phyloP scores from a whole-genome alignment of 2,888 invertebrate genomes.

The Sinotaia quadrata region DNA sequence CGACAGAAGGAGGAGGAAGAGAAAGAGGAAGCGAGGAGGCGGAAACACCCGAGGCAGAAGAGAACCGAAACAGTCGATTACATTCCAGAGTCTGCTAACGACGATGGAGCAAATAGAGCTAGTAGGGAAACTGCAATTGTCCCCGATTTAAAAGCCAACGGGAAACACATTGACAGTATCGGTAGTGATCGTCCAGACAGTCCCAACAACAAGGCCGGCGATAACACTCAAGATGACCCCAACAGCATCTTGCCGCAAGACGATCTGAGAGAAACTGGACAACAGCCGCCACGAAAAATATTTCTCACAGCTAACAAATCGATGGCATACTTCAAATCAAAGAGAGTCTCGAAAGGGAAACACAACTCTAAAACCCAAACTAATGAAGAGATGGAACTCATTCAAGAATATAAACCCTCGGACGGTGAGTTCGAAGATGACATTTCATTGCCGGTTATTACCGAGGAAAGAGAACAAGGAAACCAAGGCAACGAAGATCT shows the following conservation, averaged over 20 bases:
- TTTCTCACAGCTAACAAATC: conserved; percentile 9
- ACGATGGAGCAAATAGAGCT: not conserved
- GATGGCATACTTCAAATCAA: conserved; percentile 12
- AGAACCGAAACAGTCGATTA: not conserved
- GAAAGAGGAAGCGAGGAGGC: not conserved
- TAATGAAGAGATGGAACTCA: too few species aligned
- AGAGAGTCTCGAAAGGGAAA: too few species aligned
- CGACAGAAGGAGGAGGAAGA: conserved; percentile 30
- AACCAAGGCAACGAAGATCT: too few species aligned
- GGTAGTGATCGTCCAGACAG: conserved; percentile 3
- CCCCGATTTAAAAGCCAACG: not conserved
- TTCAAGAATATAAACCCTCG: too few species aligned
- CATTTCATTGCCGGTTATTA: conserved; percentile 14
- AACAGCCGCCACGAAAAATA: not conserved
- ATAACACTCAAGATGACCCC: not conserved
- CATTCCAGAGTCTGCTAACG: not conserved
- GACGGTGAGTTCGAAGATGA: too few species aligned
- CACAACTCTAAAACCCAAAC: too few species aligned
- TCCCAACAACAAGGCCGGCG: conserved; percentile 1
- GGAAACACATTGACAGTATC: not conserved
- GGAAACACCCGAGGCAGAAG: not conserved
- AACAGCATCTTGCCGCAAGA: not conserved
- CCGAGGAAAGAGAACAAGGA: conserved; percentile 9
- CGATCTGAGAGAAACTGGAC: not conserved
- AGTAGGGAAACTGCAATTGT: not conserved